Percentiles rank a stretch among this genome's conserved stretches.
phyloP scores from a whole-genome alignment of 2,797 vertebrate genomes.

The Pipistrellus pipistrellus region DNA sequence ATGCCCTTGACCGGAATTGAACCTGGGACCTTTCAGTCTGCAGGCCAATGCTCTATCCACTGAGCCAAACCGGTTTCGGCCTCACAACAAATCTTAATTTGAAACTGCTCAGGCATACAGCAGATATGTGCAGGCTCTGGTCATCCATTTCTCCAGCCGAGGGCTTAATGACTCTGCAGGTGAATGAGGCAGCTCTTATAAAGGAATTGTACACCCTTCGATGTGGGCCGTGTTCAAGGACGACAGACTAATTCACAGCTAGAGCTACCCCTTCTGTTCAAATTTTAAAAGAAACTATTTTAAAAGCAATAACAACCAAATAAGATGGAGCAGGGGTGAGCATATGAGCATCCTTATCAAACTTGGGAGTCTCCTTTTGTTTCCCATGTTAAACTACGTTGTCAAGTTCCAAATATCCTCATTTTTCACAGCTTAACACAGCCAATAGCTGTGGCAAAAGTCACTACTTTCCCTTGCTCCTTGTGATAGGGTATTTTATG shows the following conservation, averaged over 20 bases:
- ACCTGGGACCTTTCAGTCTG: too few relatives aligned
- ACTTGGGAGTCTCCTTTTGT: not conserved
- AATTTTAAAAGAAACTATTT: not conserved
- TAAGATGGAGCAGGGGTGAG: not conserved
- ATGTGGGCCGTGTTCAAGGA: not conserved
- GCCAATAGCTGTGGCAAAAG: not conserved
- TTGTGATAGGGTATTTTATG: not conserved
- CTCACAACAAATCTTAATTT: slow-evolving; percentile 23
- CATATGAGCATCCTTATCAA: not conserved
- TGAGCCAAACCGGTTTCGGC: too few relatives aligned
- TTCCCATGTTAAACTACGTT: not conserved
- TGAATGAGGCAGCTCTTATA: not conserved
- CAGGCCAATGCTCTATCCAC: too few relatives aligned
- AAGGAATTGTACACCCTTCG: not conserved
- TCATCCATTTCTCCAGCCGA: slow-evolving; percentile 14
- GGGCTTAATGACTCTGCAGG: not conserved
- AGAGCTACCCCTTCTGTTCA: not conserved
- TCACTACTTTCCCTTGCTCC: not conserved
- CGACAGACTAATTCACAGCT: not conserved
- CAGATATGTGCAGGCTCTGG: not conserved
- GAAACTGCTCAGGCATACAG: not conserved
- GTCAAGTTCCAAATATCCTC: not conserved
- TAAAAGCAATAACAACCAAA: not conserved
- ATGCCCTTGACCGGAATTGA: too few relatives aligned
- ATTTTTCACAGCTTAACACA: not conserved